Conservation (phyloP, 2,797 vertebrate species). For the Fistularia commersonii region DNA sequence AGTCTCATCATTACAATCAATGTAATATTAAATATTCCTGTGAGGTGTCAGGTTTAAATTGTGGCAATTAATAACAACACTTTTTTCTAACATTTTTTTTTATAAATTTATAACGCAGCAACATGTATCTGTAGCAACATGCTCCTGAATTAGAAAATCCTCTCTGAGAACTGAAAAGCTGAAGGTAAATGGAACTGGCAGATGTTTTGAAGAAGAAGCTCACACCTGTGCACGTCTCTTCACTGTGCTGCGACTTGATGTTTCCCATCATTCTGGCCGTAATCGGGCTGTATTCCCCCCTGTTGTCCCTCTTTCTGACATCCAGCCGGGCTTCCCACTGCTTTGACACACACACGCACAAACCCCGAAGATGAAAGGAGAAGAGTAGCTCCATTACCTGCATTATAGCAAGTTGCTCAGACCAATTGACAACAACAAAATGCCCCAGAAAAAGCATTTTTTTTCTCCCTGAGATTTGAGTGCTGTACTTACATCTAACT, state of each 20-base stretch:
- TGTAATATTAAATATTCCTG: too few relatives aligned
- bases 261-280: slow-evolving; percentile 44
- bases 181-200: slow-evolving; percentile 28
- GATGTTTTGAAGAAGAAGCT: slow-evolving; percentile 35
- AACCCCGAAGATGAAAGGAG: slow-evolving; percentile 91
- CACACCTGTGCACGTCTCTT: slow-evolving; percentile 21
- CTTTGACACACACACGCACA: slow-evolving; percentile 57
- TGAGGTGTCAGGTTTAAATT: too few relatives aligned
- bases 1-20: too few relatives aligned
- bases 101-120: too few relatives aligned
- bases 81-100: too few relatives aligned
- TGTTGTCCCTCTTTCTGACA: slow-evolving; percentile 67
- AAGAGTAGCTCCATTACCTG: slow-evolving; percentile 93
- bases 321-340: slow-evolving; percentile 67
- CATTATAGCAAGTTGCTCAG: slow-evolving; percentile 88
- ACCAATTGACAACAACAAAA: slow-evolving; percentile 88
- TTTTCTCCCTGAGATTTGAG: slow-evolving; percentile 86
- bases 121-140: too few relatives aligned
- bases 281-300: slow-evolving; percentile 63
- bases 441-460: slow-evolving; percentile 88
- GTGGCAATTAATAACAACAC: too few relatives aligned
- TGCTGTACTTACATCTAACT: slow-evolving; percentile 91
- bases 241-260: slow-evolving; percentile 32
- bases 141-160: too few relatives aligned
- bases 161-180: not conserved